A percentile compares a stretch with the other conserved stretches of the same genome.
Evolutionary conservation across 2,888 invertebrate genomes (phyloP).

Genomic region (Xestoiulus laeticollis): DNA sequence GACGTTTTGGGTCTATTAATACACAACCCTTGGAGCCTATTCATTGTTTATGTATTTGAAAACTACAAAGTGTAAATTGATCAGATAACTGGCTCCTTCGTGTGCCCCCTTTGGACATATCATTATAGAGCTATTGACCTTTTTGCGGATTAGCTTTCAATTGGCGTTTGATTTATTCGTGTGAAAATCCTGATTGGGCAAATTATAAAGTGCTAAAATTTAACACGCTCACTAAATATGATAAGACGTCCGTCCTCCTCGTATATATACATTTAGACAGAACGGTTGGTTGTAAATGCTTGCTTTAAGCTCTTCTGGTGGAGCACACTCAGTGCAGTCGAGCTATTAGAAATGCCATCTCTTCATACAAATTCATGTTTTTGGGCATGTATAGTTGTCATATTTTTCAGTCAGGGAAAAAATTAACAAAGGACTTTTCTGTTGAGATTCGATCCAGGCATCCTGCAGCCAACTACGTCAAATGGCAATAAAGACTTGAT

Average conservation of each 20-base stretch:
- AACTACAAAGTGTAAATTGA: slow-evolving; percentile 34
- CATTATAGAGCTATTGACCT: slow-evolving; percentile 40
- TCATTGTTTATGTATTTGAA: background rate
- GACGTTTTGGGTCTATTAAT: background rate
- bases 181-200: slow-evolving; percentile 43
- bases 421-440: too few relatives aligned
- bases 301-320: slow-evolving; percentile 21
- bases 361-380: too few relatives aligned
- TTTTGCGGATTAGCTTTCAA: slow-evolving; percentile 35
- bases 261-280: background rate
- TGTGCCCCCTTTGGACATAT: slow-evolving; percentile 16
- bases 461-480: too few relatives aligned
- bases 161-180: slow-evolving; percentile 37
- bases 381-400: too few relatives aligned
- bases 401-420: too few relatives aligned
- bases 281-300: background rate
- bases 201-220: slow-evolving; percentile 43
- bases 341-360: background rate
- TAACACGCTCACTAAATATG: slow-evolving; percentile 40
- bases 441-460: too few relatives aligned
- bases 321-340: background rate
- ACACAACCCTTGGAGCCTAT: background rate
- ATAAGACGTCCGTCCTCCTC: background rate
- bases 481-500: background rate
- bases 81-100: slow-evolving; percentile 27